phyloP scores from a whole-genome alignment of 2,888 invertebrate genomes.

The Cantharis rufa region DNA sequence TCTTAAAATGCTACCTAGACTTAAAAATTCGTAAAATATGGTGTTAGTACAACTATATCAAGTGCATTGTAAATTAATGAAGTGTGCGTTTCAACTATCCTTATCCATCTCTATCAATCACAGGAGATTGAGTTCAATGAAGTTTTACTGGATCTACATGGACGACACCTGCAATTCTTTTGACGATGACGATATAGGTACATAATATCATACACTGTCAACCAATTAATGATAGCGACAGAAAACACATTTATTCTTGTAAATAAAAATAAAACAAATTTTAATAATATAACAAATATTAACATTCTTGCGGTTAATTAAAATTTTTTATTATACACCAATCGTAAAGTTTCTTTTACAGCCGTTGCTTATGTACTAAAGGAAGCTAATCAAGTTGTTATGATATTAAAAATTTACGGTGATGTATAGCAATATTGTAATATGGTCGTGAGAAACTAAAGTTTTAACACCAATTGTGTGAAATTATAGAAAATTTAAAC shows the following conservation, averaged over 20 bases:
- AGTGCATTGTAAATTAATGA: not conserved
- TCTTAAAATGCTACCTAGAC: not conserved
- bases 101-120: not conserved
- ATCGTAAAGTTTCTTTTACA: not conserved
- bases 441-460: not conserved
- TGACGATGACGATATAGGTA: not conserved
- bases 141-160: not conserved
- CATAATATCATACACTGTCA: not conserved
- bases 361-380: not conserved
- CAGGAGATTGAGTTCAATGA: not conserved
- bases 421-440: not conserved
- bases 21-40: not conserved
- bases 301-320: not conserved
- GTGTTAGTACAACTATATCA: not conserved
- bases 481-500: not conserved
- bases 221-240: not conserved
- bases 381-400: not conserved
- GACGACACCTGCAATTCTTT: not conserved
- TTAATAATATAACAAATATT: not conserved
- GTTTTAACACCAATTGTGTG: not conserved
- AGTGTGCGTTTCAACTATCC: not conserved
- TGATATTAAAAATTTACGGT: not conserved
- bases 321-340: not conserved
- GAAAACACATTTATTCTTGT: not conserved
- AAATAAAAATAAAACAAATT: not conserved